Conservation (phyloP, 2,113 vertebrate genomes). For the Felis chaus region DNA sequence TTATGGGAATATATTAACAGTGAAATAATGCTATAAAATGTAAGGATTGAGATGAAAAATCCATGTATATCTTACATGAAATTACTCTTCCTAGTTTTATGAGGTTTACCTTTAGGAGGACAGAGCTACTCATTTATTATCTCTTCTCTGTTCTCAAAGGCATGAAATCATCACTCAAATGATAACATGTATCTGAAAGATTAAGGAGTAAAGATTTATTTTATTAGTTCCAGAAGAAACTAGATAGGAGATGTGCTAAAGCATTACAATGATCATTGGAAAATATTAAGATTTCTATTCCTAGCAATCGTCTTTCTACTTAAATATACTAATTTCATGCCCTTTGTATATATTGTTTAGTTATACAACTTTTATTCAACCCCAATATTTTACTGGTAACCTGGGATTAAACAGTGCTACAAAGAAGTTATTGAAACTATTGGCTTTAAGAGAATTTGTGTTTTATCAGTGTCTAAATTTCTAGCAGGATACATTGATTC, state of each 20-base stretch:
- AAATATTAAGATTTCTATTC: background rate
- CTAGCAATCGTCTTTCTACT: background rate
- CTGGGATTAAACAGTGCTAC: background rate
- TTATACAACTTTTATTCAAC: background rate
- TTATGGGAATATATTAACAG: background rate
- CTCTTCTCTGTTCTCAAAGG: constrained; percentile 48
- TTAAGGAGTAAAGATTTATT: constrained; percentile 34
- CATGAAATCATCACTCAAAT: constrained; percentile 38
- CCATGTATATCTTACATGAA: background rate
- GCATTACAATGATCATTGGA: background rate
- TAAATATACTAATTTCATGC: background rate
- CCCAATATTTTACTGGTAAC: background rate
- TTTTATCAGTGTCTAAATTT: constrained; percentile 44
- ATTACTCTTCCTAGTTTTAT: constrained; percentile 31
- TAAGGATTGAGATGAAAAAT: constrained; percentile 34
- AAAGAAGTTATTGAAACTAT: background rate
- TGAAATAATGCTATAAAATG: background rate
- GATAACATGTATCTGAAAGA: constrained; percentile 17
- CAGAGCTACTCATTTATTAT: constrained; percentile 26
- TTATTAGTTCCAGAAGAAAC: constrained; percentile 37
- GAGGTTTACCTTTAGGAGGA: constrained; percentile 41
- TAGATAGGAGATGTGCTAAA: background rate
- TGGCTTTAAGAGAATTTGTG: background rate
- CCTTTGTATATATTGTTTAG: background rate
- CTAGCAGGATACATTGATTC: background rate